Evolutionary conservation across 2,888 invertebrate genomes (phyloP), one percentile per base, ranked within the genome.

Genomic region (Cryptosula pallasiana): DNA sequence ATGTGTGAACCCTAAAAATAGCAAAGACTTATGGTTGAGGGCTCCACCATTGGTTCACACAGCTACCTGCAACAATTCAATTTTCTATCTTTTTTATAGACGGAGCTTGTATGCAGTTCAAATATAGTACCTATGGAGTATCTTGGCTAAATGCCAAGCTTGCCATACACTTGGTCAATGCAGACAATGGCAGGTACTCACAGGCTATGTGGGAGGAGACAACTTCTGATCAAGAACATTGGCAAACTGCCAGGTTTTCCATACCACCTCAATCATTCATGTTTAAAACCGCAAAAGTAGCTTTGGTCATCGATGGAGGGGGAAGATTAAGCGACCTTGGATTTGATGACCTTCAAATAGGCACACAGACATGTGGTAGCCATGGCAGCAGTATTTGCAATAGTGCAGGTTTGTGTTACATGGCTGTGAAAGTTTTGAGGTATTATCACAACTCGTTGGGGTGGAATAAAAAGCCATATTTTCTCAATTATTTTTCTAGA

Each of bases 321-420:
- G 32, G 63, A 29, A 5, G 3, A 63, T 32, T 32, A 5, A 9
- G 27, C 32, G 63, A 63, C 32, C 34, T 63, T 5, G 63, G 63
- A 32, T 63, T 63, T 32, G 63, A 63, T 32, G 63, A 63, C 27
- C n/a, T 63, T 20, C 63, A 63, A 34, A 27, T 63, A 13, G 63
- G 63, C 2, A 16, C 20, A 63, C 16, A 27, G 5, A 9, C 63
- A 3, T 63, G 63, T n/a, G 63, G 32, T 13, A 2, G n/a, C 34
- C 27, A 63, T 34, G 13, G 25, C 27, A 5, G 32, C 13, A 27
- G 32, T 29, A 63, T 63, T 13, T 63, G 63, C 32, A 16, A 2
- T 25, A 13, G 9, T 16, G 2, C 2, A 32, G 63, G 63, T 57
- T n/a, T n/a, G n/a, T n/a, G n/a, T n/a, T n/a, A n/a, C n/a, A n/a